Evolutionary conservation across 2,888 invertebrate species (phyloP), one percentile per base, ranked within the genome.

Genomic region (Eupithecia subumbrata): DNA sequence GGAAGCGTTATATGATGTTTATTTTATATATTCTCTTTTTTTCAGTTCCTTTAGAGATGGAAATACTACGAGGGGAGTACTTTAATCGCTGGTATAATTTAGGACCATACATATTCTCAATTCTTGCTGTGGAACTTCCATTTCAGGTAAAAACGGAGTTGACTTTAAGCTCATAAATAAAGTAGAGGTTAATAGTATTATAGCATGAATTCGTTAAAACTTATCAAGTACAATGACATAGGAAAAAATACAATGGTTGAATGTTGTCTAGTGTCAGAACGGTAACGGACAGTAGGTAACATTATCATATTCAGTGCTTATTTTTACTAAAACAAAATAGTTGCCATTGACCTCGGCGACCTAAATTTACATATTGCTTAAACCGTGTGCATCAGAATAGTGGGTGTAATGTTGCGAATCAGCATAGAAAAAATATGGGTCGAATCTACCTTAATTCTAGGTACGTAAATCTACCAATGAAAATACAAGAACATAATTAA

Each of bases 51-150:
- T 89, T 98, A 84, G 98, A 99, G 93, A 98, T 98, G 96, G 96
- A 96, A 72, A 97, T 98, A 84, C 92, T 99, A 78, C 96, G 96
- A 82, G 95, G 98, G 79, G 98, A 99, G 91, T 98, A 98, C 89
- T 97, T 98, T 83, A 99, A 99, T 93, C 96, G 98, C 87, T 99
- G 99, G 99, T 99, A 98, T 89, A 97, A 96, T 82, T 92, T 98
- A 78, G 97, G 97, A 71, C 98, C 98, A 0, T 99, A 98, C 89
- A 97, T 98, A 84, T 92, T 98, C 78, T 98, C 98, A 74, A 96
- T 98, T 88, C 95, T 98, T 77, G 96, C 98, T 77, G 97, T 98
- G 68, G 99, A 99, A 90, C 96, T 98, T 92, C 99, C 99, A 30
- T 98, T 99, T 87, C 97, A 97, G 94, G 97, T 97, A 81, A 69